Conservation (phyloP, 2,888 invertebrate species). For the Pantelozetes paolii region DNA sequence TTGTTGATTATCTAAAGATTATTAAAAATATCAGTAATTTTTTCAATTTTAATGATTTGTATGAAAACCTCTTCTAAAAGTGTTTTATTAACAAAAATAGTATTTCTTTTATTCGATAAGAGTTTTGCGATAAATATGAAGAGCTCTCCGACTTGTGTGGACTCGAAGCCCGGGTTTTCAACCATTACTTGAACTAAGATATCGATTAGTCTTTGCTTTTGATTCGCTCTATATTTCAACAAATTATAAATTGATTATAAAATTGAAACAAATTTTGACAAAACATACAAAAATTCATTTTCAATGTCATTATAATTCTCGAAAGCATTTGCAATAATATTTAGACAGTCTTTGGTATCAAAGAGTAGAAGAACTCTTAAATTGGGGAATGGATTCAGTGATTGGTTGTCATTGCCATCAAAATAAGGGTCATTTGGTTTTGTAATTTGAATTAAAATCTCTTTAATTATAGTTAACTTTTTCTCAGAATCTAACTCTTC, state of each 20-base stretch:
- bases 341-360: conserved; percentile 77
- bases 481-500: conserved; percentile 65
- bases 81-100: conserved; percentile 56
- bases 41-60: not conserved
- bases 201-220: conserved; percentile 71
- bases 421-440: no score
- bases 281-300: conserved; percentile 57
- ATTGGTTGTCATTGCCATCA: no score
- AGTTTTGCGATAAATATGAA: conserved; percentile 65
- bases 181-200: conserved; percentile 71
- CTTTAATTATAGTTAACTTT: conserved; percentile 66
- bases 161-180: conserved; percentile 61
- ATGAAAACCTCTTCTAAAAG: conserved; percentile 57
- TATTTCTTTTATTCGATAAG: conserved; percentile 58
- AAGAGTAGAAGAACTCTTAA: conserved; percentile 65
- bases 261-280: conserved; percentile 48
- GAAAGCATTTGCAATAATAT: conserved; percentile 77
- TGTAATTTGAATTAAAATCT: conserved; percentile 64
- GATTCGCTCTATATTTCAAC: conserved; percentile 43
- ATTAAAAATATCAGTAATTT: not conserved
- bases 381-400: not conserved
- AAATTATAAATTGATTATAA: not conserved
- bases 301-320: conserved; percentile 73
- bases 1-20: conserved; percentile 57
- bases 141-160: conserved; percentile 62